Conservation (phyloP, 1,140 invertebrate species). For the Phymorhynchus buccinoides region DNA sequence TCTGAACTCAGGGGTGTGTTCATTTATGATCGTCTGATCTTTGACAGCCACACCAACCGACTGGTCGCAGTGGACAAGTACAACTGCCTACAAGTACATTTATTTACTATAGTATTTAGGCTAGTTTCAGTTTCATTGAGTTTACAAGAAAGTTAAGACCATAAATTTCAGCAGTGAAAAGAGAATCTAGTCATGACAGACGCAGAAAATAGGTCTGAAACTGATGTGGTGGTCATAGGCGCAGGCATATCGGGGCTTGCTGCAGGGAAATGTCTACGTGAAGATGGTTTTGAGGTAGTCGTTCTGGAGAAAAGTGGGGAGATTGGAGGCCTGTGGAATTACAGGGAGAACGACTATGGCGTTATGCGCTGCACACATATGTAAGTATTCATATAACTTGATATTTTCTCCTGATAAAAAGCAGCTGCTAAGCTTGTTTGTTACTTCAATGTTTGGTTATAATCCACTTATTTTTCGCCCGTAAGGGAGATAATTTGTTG, state of each 20-base stretch:
- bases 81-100: no score
- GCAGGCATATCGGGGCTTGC: slow-evolving; percentile 70
- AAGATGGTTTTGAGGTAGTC: slow-evolving; percentile 62
- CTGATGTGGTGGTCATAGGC: slow-evolving; percentile 67
- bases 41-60: not conserved
- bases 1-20: not conserved
- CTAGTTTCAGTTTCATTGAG: no score
- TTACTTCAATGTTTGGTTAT: no score
- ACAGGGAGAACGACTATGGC: slow-evolving; percentile 69
- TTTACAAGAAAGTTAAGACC: no score
- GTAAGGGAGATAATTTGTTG: no score
- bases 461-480: no score
- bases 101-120: no score
- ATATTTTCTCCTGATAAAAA: no score
- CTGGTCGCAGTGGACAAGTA: no score
- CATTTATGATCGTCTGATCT: not conserved
- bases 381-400: slow-evolving; percentile 61
- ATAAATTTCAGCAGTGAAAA: no score
- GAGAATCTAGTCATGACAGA: not conserved
- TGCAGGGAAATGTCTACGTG: slow-evolving; percentile 66
- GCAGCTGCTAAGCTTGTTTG: no score
- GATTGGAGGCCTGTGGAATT: slow-evolving; percentile 70
- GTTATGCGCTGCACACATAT: slow-evolving; percentile 73
- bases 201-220: not conserved
- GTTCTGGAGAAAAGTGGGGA: slow-evolving; percentile 66